Evolutionary conservation across 1,140 invertebrate genomes (phyloP).

Genomic region (Portunus trituberculatus): DNA sequence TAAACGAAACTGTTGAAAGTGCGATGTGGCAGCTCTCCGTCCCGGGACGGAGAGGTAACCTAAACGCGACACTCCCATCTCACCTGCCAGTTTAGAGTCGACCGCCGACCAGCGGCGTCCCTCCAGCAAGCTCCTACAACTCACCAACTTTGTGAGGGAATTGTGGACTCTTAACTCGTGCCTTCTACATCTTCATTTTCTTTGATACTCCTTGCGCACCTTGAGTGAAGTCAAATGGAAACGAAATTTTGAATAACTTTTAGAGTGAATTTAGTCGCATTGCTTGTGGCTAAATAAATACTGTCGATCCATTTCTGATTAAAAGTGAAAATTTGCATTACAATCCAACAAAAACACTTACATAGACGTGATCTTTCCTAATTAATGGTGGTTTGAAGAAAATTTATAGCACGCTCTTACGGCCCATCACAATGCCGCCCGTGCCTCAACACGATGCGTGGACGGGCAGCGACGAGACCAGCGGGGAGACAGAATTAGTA

Average conservation of each 20-base stretch:
- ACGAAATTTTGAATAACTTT: background rate
- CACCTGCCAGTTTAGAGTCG: conserved; percentile 41
- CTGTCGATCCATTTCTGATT: background rate
- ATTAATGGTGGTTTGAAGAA: background rate
- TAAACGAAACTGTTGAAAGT: background rate
- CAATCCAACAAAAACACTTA: background rate
- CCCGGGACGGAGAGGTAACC: background rate
- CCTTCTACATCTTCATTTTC: background rate
- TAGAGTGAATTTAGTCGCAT: background rate
- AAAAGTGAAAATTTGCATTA: background rate
- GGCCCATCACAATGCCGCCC: background rate
- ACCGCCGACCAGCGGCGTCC: background rate
- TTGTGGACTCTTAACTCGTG: background rate
- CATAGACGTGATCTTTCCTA: background rate
- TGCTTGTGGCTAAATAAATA: background rate
- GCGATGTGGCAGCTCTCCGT: background rate
- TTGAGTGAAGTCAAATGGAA: background rate
- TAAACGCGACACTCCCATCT: conserved; percentile 15
- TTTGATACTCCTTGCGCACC: too few species aligned
- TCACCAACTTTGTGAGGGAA: background rate
- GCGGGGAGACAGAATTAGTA: background rate
- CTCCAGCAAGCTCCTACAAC: background rate
- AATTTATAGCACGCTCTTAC: background rate
- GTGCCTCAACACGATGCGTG: conserved; percentile 1
- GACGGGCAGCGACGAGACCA: conserved; percentile 42